A percentile compares a stretch with the other conserved stretches of the same genome.
phyloP scores from a whole-genome alignment of 2,113 vertebrate genomes.

The Lutjanus erythropterus region DNA sequence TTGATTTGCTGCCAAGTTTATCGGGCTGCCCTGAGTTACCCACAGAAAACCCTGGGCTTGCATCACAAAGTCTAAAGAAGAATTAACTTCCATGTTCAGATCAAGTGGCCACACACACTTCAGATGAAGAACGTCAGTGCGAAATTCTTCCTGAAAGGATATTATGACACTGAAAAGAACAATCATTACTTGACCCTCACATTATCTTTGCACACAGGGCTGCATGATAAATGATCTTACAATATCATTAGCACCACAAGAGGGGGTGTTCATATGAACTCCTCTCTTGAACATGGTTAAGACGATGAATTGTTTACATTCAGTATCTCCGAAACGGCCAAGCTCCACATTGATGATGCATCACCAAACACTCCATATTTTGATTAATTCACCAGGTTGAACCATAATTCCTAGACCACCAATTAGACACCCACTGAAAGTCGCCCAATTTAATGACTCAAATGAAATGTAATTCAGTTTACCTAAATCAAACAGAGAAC shows the following conservation, averaged over 20 bases:
- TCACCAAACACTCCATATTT: too few species aligned
- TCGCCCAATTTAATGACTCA: not conserved
- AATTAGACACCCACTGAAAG: not conserved
- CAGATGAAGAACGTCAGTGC: too few species aligned
- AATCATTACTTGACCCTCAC: not conserved
- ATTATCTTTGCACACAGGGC: accelerated
- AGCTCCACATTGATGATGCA: too few species aligned
- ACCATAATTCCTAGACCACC: too few species aligned
- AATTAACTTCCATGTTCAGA: not conserved
- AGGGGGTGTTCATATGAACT: too few species aligned
- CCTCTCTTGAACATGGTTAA: too few species aligned
- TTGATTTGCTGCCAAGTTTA: conserved; percentile 55
- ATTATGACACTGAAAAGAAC: not conserved
- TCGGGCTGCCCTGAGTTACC: not conserved
- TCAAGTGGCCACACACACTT: not conserved
- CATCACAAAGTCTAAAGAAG: not conserved
- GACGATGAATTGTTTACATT: too few species aligned
- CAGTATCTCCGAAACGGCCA: too few species aligned
- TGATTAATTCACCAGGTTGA: too few species aligned
- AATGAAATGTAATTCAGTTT: not conserved
- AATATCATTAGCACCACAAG: too few species aligned
- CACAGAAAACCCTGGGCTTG: not conserved
- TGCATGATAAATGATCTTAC: too few species aligned
- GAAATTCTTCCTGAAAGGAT: not conserved
- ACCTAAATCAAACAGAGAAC: not conserved